These are phyloP conservation scores for Patiria pectinifera DNA, from an alignment of 53 echinoderm and acorn worm genomes.

Conservation along the genomic window DNA sequence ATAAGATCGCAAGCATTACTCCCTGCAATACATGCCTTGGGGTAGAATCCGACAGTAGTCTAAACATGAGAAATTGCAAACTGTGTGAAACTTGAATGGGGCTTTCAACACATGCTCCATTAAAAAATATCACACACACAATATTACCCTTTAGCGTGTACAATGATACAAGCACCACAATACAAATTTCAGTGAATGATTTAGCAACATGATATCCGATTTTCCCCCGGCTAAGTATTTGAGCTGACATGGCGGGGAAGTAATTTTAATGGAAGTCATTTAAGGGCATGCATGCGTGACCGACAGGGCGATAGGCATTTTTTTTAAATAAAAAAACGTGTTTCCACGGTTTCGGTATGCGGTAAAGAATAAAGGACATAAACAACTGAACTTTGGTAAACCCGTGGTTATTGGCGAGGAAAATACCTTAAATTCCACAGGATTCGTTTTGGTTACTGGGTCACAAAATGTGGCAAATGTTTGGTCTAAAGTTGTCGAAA, in stretches of 20 bases:
- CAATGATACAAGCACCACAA: neutral
- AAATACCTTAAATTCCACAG: neutral
- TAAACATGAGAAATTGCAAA: neutral
- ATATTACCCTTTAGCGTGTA: neutral
- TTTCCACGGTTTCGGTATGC: neutral
- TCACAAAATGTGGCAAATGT: neutral
- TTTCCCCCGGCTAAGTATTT: constrained; percentile 1
- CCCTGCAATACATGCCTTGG: neutral
- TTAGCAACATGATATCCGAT: neutral
- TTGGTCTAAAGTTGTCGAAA: neutral
- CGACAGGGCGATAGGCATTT: neutral
- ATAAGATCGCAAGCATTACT: neutral
- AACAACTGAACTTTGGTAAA: neutral
- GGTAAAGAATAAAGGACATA: neutral
- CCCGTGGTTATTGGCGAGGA: neutral
- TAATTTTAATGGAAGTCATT: neutral
- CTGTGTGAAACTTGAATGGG: neutral
- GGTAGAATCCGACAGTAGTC: neutral
- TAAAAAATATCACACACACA: no score
- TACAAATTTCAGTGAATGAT: neutral
- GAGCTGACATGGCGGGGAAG: neutral
- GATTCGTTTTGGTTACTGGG: neutral
- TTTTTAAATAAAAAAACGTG: neutral
- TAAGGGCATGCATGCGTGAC: no score
- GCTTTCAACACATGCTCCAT: no score